phyloP scores from a whole-genome alignment of 2,888 invertebrate genomes.

The Cynaeus angustus region DNA sequence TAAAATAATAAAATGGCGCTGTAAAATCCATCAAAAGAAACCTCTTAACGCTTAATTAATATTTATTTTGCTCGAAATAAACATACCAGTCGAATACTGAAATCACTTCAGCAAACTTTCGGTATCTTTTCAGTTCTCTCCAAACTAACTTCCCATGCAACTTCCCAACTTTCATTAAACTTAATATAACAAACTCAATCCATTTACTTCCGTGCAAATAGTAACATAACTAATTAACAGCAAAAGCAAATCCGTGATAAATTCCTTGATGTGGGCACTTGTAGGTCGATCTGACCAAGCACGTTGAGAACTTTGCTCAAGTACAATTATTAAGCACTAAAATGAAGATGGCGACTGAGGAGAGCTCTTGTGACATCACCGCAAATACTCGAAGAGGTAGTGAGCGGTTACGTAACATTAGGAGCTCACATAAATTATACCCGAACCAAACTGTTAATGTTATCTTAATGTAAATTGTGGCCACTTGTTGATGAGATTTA shows the following conservation, averaged over 20 bases:
- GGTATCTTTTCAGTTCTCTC: not conserved
- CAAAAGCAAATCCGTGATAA: conserved; percentile 27
- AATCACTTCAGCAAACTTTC: no score
- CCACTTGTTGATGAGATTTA: conserved; percentile 41
- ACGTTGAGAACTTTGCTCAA: conserved; percentile 29
- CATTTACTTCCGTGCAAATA: conserved; percentile 1
- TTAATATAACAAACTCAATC: not conserved
- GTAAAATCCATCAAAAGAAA: no score
- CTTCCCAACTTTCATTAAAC: conserved; percentile 10
- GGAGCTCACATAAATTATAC: conserved; percentile 17
- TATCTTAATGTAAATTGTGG: conserved; percentile 41
- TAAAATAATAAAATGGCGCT: no score
- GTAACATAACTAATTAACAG: conserved; percentile 32
- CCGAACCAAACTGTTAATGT: conserved; percentile 34
- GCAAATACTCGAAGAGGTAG: conserved; percentile 18
- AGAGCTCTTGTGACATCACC: conserved; percentile 3
- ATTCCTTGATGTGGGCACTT: conserved; percentile 38
- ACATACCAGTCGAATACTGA: no score
- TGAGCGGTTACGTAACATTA: conserved; percentile 2
- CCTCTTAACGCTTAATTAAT: no score
- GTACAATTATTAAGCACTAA: conserved; percentile 37
- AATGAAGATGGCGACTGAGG: conserved; percentile 13
- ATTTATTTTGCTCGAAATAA: no score
- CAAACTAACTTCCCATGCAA: no score
- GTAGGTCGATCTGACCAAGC: conserved; percentile 25